Evolutionary conservation across 2,113 vertebrate species (phyloP), one percentile per base, ranked within the genome.

Genomic region (Scolopax mira): DNA sequence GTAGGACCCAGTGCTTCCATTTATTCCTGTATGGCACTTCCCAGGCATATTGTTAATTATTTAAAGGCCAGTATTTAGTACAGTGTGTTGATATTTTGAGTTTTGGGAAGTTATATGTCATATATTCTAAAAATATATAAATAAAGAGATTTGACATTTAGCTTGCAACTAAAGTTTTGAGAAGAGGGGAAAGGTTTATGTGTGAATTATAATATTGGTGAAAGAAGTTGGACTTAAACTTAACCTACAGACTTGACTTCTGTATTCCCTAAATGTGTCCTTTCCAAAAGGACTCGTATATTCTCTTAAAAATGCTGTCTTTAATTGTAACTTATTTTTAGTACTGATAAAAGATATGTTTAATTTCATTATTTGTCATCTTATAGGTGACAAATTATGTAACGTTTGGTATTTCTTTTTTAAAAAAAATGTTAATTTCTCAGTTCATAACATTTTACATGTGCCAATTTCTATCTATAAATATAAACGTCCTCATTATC

Each of bases 381-480:
- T 31, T 42, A 17, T 51, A 57, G 31, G 30, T 80, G 51, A 58
- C 28, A 94, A 71, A 77, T 95, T 85, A 93, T 89, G 39, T 23
- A 70, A 82, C 30, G 57, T 82, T 91, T 91, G 90, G 24, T 78
- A 78, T 90, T 94, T 94, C 77, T 84, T 85, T 77, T 77, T n/a
- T 39, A 54, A 87, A 41, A 41, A 67, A 67, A 71, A 46, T 51
- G 71, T 14, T 21, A 41, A 85, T 88, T 89, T 85, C 62, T 83
- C 42, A 80, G 54, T 72, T 39, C 33, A 37, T 94, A 79, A 94
- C 91, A 94, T 96, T 96, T 97, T 70, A 85, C 52, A 44, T 91
- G 85, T 95, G 85, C 87, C 88, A 94, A 22, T 94, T 94, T 88
- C 82, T 83, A 67, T 42, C 88, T 96, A 93, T 92, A 93, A 94